phyloP scores from a whole-genome alignment of 2,797 vertebrate genomes.

The Vipera ursinii region DNA sequence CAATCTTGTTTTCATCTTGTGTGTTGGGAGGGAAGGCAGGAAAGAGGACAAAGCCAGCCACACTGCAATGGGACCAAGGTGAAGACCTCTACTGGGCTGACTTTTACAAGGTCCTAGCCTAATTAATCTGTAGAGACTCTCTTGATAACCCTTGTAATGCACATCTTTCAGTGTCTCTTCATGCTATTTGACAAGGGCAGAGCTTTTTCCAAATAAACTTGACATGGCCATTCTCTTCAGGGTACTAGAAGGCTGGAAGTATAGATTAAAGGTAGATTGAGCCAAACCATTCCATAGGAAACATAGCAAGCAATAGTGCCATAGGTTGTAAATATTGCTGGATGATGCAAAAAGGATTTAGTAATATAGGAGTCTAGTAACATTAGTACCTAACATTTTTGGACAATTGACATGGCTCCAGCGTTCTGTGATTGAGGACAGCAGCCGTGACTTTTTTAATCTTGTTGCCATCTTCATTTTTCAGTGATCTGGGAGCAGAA shows the following conservation, averaged over 20 bases:
- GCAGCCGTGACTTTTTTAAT: neutral
- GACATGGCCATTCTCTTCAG: neutral
- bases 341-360: neutral
- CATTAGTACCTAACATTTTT: neutral
- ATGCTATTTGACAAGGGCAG: constrained; percentile 5
- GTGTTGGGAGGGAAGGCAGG: neutral
- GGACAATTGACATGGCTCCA: neutral
- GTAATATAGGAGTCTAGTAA: neutral
- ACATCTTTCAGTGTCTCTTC: neutral
- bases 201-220: rapidly evolving
- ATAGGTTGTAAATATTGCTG: neutral
- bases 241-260: constrained; percentile 1
- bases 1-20: neutral
- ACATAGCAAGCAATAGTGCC: neutral
- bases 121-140: neutral
- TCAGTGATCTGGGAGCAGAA: too few relatives aligned
- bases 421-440: neutral
- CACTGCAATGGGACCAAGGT: neutral
- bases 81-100: neutral
- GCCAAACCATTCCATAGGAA: neutral
- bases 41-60: neutral
- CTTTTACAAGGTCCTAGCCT: neutral
- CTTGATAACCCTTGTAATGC: neutral
- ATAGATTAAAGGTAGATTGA: constrained; percentile 10
- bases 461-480: neutral